Conservation (phyloP, 2,888 invertebrate species). For the Schizotus pectinicornis region DNA sequence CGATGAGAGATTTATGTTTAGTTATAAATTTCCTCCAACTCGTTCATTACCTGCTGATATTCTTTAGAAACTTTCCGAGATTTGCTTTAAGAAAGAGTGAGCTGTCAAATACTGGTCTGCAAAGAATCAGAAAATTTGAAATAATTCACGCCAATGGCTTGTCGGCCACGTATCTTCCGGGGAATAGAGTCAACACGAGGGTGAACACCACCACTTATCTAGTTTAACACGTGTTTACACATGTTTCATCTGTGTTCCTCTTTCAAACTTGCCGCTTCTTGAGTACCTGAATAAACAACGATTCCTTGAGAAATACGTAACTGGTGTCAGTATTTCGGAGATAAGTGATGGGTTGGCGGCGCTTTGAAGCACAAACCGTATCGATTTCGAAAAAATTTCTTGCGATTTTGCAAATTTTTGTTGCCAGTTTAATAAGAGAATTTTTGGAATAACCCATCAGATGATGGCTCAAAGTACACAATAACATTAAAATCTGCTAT, state of each 20-base stretch:
- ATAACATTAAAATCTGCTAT: slow-evolving; percentile 46
- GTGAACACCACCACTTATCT: slow-evolving; percentile 41
- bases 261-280: slow-evolving; percentile 36
- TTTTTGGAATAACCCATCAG: slow-evolving; percentile 25
- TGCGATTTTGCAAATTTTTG: neutral
- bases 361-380: neutral
- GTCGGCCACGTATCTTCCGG: no score
- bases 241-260: slow-evolving; percentile 34
- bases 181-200: slow-evolving; percentile 6
- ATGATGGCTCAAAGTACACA: slow-evolving; percentile 28
- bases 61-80: slow-evolving; percentile 1
- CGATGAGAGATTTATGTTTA: neutral
- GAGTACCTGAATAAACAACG: slow-evolving; percentile 43
- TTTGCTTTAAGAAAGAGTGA: slow-evolving; percentile 1
- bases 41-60: neutral
- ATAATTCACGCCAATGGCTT: no score
- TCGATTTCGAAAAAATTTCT: neutral
- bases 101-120: neutral
- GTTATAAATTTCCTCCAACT: slow-evolving; percentile 4
- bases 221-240: slow-evolving; percentile 45
- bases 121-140: no score
- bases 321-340: slow-evolving; percentile 8
- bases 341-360: slow-evolving; percentile 3
- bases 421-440: no score
- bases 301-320: slow-evolving; percentile 12